phyloP scores from a whole-genome alignment of 2,888 invertebrate species.

The Xestoiulus laeticollis region DNA sequence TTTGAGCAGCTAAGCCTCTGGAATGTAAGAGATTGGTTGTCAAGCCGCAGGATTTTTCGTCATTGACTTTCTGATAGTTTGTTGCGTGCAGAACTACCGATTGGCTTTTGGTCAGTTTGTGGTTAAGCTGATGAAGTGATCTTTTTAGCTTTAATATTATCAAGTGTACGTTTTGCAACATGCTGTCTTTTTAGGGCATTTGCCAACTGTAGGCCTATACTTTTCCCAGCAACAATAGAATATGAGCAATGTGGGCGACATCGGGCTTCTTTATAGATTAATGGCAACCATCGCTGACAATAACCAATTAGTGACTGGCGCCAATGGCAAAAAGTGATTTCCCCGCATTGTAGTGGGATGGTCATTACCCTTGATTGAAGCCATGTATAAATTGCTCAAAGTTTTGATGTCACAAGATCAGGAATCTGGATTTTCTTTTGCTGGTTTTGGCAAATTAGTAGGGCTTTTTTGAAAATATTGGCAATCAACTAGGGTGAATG shows the following conservation, averaged over 20 bases:
- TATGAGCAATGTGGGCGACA: background rate
- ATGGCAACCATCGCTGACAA: slow-evolving; percentile 9
- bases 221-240: background rate
- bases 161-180: background rate
- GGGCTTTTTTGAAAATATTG: too few species aligned
- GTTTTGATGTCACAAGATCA: background rate
- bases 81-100: background rate
- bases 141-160: background rate
- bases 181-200: background rate
- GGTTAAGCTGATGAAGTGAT: background rate
- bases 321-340: background rate
- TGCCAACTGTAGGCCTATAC: background rate
- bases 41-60: background rate
- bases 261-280: background rate
- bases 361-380: background rate
- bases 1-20: background rate
- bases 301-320: background rate
- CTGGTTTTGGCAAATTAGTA: too few species aligned
- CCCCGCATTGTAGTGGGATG: background rate
- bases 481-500: too few species aligned
- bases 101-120: background rate
- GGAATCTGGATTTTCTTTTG: too few species aligned
- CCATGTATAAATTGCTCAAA: background rate
- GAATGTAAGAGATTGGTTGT: background rate
- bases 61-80: too few species aligned